Evolutionary conservation across 1,140 invertebrate genomes (phyloP), one percentile per base, ranked within the genome.

Genomic region (Rhyacophila brunnea): DNA sequence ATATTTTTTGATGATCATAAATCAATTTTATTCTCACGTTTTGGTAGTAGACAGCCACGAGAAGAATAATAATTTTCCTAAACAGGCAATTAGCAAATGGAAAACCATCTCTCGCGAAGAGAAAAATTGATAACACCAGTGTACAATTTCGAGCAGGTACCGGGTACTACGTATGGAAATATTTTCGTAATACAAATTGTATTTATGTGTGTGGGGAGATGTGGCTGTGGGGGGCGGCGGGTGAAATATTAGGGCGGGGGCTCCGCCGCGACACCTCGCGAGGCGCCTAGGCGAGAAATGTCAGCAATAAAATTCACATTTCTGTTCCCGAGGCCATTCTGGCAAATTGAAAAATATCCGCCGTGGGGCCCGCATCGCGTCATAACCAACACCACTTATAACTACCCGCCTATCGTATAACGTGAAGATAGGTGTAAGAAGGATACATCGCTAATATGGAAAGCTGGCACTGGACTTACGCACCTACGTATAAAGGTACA

Each of bases 331-430:
- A 68, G 67, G 67, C 70, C 70, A 68, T 75, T 74, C 55, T 34
- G 51, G 43, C 68, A 74, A 74, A 76, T 75, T 76, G 73, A 74
- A 76, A 76, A 74, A 72, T 71, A 71, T 68, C 70, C 55, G 67
- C 66, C 43, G 36, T 46, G 54, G 55, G 50, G 42, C 50, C 42
- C 50, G 38, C 42, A 43, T 52, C 50, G 28, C 28, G 28, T 43
- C 38, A 36, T 52, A 35, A 28, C 23, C 23, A 28, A 28, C 23
- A 28, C 23, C 23, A 28, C 23, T 28, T 28, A 28, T 28, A 28
- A 28, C 23, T 28, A 28, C 23, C 23, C 23, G 9, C 23, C 23
- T 28, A 28, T 28, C 23, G 23, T 28, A 28, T 28, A 28, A 28
- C 23, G 23, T 28, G 23, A 28, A 28, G 23, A 28, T 28, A 28